phyloP scores from a whole-genome alignment of 2,113 vertebrate species.

The Fukomys damarensis region DNA sequence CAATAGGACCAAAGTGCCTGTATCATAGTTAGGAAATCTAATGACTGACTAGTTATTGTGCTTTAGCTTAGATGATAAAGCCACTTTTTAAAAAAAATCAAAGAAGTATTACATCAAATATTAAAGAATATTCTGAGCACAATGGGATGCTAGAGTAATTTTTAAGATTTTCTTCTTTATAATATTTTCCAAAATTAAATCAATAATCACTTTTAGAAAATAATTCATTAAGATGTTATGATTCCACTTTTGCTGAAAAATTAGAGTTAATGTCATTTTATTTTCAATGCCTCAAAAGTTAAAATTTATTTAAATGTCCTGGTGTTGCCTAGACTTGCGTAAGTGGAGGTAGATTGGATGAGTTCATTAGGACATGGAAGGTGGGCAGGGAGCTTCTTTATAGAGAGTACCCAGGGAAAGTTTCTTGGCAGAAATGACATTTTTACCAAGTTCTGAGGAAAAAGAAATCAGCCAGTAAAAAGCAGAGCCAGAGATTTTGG shows the following conservation, averaged over 20 bases:
- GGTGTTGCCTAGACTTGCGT: background rate
- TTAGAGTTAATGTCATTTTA: background rate
- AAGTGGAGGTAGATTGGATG: background rate
- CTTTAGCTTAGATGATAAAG: constrained; percentile 17
- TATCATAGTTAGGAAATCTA: constrained; percentile 3
- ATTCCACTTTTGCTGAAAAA: background rate
- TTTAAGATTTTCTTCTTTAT: background rate
- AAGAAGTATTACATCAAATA: background rate
- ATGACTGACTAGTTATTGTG: background rate
- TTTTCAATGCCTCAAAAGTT: background rate
- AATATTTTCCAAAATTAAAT: background rate
- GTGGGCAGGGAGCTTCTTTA: background rate
- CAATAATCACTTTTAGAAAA: background rate
- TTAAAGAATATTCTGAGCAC: background rate
- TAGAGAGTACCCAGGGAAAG: background rate
- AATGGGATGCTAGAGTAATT: background rate
- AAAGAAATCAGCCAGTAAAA: background rate
- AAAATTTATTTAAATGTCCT: background rate
- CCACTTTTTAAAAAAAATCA: background rate
- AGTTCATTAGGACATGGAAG: background rate
- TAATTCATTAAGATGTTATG: background rate
- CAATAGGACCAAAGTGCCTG: background rate
- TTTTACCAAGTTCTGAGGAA: background rate
- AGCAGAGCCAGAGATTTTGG: background rate
- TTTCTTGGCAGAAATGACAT: background rate